Evolutionary conservation across 2,888 invertebrate genomes (phyloP), one percentile per base, ranked within the genome.

Genomic region (Eupithecia inturbata): DNA sequence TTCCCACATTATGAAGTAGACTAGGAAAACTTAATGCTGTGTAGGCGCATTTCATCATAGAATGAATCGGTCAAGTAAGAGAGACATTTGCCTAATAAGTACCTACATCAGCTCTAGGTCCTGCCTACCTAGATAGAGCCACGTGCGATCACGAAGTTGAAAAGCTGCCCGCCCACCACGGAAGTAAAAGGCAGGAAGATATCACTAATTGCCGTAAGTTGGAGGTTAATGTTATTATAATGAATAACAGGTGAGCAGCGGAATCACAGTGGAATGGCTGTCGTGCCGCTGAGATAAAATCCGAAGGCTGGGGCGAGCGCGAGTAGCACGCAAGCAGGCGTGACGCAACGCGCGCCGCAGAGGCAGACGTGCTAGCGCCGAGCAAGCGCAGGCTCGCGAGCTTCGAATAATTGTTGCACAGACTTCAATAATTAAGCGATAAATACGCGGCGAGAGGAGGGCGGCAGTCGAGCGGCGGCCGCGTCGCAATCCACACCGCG

Each of bases 391-490:
- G 85, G 85, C 86, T 87, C 84, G 85, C 85, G 85, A 90, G 89
- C 91, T 91, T 89, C 89, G 87, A 90, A 88, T 92, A 92, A 93
- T 93, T 93, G 91, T 91, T 92, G 91, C 90, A 90, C 91, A 90
- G 92, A 92, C 92, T 91, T 91, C 89, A 92, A 91, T 93, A 93
- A 94, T 93, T 93, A 94, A 93, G 94, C 92, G 93, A 93, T 93
- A 94, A 93, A 93, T 93, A 91, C 89, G 90, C 89, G 90, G 91
- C 89, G 89, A 89, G 92, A 89, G 92, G 92, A 91, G 91, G 89
- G 91, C 92, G 92, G 91, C 94, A 94, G 94, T 93, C 92, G 92
- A 91, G 90, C 89, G 88, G 88, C 88, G 88, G 86, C 92, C 92
- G 94, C 89, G 93, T 91, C 87, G 89, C 93, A 92, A 85, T 89